Evolutionary conservation across 2,888 invertebrate genomes (phyloP), one percentile per base, ranked within the genome.

Genomic region (Macaria notata): DNA sequence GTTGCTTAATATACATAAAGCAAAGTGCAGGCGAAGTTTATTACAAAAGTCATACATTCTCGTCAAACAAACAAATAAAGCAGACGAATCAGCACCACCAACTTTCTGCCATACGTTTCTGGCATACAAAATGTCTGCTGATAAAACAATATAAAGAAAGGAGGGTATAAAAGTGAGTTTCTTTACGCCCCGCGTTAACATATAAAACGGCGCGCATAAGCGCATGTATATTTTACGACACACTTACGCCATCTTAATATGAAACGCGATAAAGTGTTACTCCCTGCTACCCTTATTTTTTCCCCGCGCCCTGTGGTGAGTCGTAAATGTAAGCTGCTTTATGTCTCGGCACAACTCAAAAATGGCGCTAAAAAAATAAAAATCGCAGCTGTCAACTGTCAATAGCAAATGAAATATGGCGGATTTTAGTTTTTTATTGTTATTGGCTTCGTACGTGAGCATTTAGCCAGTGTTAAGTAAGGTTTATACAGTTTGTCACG

Each of bases 201-300:
- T 56, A 62, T 63, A 66, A 62, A 62, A 47, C 44, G 61, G 43
- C 54, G 39, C 51, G 46, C 53, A 61, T 59, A 63, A 66, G 66
- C 66, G 65, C 65, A 62, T 63, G 61, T 54, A 62, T 64, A 59
- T 60, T 70, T 71, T 74, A 75, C 72, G 69, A 65, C 59, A 45
- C 67, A 65, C 67, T 72, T 67, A 66, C 69, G 60, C 67, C 68
- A 66, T 72, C 73, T 72, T 76, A 72, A 76, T 75, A 76, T 72
- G 67, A 70, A 63, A 66, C 49, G 66, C 75, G 75, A 74, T 75
- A 74, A 75, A 73, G 69, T 31, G 47, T 47, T 55, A 19, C 49
- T 44, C 39, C 19, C 8, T 41, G 49, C 54, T 52, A 49, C 61
- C 57, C 61, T 61, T 55, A 61, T 57, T 57, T 61, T 59, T 61